Conservation (phyloP, 2,113 vertebrate species). For the Mus spicilegus region DNA sequence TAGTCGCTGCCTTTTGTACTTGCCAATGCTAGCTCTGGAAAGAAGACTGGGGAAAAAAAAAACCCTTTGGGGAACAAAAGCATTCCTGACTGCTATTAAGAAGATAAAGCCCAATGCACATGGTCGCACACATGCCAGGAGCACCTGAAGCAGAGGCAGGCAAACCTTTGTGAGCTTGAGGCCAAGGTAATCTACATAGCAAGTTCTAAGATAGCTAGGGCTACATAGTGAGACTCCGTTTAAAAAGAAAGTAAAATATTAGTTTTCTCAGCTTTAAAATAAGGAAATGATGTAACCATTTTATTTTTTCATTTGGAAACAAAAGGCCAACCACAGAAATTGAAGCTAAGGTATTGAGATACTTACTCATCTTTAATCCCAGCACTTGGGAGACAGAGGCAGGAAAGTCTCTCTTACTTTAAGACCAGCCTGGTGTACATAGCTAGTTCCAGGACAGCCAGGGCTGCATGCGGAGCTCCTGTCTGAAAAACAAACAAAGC, state of each 20-base stretch:
- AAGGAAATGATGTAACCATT: not conserved
- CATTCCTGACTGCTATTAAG: not conserved
- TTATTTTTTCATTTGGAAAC: conserved; percentile 46
- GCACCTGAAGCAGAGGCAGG: not conserved
- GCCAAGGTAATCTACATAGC: not conserved
- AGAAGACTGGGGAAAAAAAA: conserved; percentile 11
- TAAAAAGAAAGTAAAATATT: conserved; percentile 29
- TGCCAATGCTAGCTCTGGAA: not conserved
- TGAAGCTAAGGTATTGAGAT: too few relatives aligned
- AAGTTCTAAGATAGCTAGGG: not conserved
- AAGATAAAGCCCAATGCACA: not conserved
- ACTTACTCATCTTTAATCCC: not conserved
- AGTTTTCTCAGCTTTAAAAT: conserved; percentile 7
- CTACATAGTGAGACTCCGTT: not conserved
- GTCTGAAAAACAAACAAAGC: not conserved
- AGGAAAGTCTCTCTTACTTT: not conserved
- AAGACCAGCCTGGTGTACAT: not conserved
- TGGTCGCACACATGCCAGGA: not conserved
- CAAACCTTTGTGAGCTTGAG: not conserved
- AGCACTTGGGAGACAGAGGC: not conserved
- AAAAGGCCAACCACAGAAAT: not conserved
- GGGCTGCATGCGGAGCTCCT: not conserved
- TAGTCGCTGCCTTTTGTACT: not conserved
- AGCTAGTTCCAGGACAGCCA: not conserved
- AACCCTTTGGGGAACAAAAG: not conserved